Conservation (phyloP, 1,140 invertebrate species). For the Tenebrio molitor region DNA sequence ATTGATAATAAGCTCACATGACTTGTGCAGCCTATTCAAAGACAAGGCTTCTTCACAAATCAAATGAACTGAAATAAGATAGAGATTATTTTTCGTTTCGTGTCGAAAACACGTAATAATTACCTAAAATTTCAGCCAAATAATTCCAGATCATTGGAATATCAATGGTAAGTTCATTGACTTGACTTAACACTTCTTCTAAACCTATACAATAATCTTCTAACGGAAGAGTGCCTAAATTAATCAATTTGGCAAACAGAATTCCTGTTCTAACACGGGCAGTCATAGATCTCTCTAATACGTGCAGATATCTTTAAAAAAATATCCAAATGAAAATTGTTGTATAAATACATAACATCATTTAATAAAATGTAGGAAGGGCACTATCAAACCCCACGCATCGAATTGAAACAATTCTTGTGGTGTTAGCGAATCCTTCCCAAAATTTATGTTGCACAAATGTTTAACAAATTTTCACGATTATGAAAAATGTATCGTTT, state of each 20-base stretch:
- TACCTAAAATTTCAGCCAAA: conserved; percentile 76
- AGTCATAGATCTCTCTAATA: conserved; percentile 65
- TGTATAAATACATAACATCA: too few species aligned
- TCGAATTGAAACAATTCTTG: conserved; percentile 47
- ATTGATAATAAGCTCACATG: conserved; percentile 62
- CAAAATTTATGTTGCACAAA: conserved; percentile 54
- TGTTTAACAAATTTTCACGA: conserved; percentile 7
- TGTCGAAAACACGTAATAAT: conserved; percentile 55
- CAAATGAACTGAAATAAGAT: conserved; percentile 67
- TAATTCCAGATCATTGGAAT: conserved; percentile 83
- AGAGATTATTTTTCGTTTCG: conserved; percentile 1
- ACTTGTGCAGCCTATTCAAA: conserved; percentile 67
- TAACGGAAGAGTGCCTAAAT: conserved; percentile 62
- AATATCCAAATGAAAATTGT: too few species aligned
- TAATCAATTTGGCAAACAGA: conserved; percentile 64
- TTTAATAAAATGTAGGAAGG: conserved; percentile 51
- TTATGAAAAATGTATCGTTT: neutral
- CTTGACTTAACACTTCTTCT: conserved; percentile 70
- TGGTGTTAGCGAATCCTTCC: conserved; percentile 58
- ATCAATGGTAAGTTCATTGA: conserved; percentile 79
- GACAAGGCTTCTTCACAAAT: conserved; percentile 67
- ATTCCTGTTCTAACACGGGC: conserved; percentile 64
- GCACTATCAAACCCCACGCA: conserved; percentile 58
- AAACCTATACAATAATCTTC: conserved; percentile 68
- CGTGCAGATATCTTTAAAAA: conserved; percentile 57